phyloP scores from a whole-genome alignment of 2,888 invertebrate species.

The Pollenia amentaria region DNA sequence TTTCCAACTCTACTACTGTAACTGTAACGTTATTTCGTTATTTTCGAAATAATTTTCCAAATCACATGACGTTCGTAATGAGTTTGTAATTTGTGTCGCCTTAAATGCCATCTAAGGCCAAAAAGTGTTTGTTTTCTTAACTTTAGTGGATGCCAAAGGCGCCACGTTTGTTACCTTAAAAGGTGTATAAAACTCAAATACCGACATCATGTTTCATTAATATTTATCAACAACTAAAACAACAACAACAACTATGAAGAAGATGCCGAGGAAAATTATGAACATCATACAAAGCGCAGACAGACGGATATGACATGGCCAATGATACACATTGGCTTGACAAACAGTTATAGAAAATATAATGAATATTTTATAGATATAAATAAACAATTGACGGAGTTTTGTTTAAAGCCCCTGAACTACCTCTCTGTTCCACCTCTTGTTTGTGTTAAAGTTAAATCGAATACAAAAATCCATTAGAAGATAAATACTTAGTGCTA shows the following conservation, averaged over 20 bases:
- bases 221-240: constrained; percentile 58
- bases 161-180: constrained; percentile 72
- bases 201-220: constrained; percentile 73
- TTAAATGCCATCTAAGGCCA: constrained; percentile 69
- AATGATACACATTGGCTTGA: constrained; percentile 63
- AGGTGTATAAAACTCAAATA: constrained; percentile 71
- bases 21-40: constrained; percentile 55
- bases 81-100: constrained; percentile 72
- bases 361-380: constrained; percentile 67
- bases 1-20: neutral
- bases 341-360: constrained; percentile 67
- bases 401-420: neutral
- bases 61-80: constrained; percentile 51
- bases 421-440: neutral
- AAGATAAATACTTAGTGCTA: neutral
- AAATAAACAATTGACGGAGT: constrained; percentile 40
- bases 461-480: constrained; percentile 10
- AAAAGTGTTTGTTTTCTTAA: constrained; percentile 54
- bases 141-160: constrained; percentile 63
- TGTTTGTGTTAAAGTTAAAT: constrained; percentile 6
- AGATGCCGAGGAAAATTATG: constrained; percentile 52
- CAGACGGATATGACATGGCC: constrained; percentile 46
- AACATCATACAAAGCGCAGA: constrained; percentile 45
- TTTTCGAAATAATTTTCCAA: constrained; percentile 41
- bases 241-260: constrained; percentile 18